Conservation (phyloP, 2,113 vertebrate species). For the Nansenia antarctica region DNA sequence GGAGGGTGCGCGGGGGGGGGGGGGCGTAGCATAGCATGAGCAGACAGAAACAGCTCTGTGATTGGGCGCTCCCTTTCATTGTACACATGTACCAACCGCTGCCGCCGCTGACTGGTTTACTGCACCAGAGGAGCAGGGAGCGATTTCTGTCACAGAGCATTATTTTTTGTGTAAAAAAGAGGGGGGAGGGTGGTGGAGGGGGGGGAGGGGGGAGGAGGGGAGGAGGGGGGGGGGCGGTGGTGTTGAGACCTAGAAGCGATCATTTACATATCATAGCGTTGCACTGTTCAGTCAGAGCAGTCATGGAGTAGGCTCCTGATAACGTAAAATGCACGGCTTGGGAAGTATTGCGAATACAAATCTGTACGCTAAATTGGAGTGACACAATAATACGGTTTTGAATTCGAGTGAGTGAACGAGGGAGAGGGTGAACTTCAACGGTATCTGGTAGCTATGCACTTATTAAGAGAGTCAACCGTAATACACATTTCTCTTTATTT, state of each 20-base stretch:
- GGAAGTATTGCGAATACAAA: too few species aligned
- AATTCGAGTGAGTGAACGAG: neutral
- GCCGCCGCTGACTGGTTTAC: neutral
- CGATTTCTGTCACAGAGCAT: neutral
- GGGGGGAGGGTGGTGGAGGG: neutral
- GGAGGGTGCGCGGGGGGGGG: conserved; percentile 1
- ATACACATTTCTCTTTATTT: neutral
- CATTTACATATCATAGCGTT: too few species aligned
- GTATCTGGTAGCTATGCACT: too few species aligned
- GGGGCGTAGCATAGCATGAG: neutral
- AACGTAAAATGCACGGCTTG: too few species aligned
- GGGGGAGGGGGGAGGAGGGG: too few species aligned
- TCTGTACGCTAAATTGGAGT: too few species aligned
- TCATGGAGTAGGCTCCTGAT: too few species aligned
- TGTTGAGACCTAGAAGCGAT: too few species aligned
- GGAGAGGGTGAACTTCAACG: neutral
- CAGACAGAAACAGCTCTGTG: conserved; percentile 14
- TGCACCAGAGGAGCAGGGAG: neutral
- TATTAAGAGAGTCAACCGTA: too few species aligned
- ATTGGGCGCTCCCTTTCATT: conserved; percentile 14
- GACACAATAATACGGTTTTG: too few species aligned
- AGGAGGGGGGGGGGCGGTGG: neutral
- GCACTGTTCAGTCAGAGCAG: too few species aligned
- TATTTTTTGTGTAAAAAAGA: neutral
- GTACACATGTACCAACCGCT: neutral